Percentiles rank a stretch among this genome's conserved stretches.
These are phyloP conservation scores for Rynchops niger DNA, from an alignment of 2,113 vertebrate genomes.

Conservation along the genomic window DNA sequence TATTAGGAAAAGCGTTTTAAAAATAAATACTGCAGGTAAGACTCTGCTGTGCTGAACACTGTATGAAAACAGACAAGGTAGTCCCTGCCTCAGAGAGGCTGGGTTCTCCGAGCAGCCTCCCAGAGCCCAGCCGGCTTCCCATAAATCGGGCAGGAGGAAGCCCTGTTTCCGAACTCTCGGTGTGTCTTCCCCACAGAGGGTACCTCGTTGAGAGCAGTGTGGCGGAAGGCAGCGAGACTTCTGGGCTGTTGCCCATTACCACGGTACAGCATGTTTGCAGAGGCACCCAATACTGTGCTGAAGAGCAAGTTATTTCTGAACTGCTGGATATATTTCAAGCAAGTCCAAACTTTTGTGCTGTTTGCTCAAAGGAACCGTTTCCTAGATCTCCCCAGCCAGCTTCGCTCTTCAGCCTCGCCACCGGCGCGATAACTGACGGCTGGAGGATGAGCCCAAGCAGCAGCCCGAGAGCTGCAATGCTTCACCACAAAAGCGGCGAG, in stretches of 20 bases:
- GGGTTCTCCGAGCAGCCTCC: not conserved
- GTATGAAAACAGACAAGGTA: fast-evolving
- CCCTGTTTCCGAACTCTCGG: fast-evolving
- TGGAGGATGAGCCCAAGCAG: fast-evolving
- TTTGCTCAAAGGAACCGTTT: not conserved
- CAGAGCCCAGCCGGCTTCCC: not conserved
- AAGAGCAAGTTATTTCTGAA: not conserved
- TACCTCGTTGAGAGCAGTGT: fast-evolving
- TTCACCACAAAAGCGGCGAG: fast-evolving
- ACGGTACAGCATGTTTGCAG: not conserved
- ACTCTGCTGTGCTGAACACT: too few species aligned
- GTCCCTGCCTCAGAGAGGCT: not conserved
- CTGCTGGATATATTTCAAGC: not conserved
- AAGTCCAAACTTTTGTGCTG: not conserved
- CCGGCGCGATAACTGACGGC: fast-evolving
- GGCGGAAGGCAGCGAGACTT: not conserved
- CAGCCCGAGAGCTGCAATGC: not conserved
- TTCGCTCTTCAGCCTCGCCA: not conserved
- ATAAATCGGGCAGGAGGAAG: not conserved
- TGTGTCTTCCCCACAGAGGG: not conserved
- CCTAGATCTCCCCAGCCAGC: not conserved
- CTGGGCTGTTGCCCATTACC: too few species aligned
- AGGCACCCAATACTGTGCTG: too few species aligned
- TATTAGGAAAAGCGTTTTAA: not conserved
- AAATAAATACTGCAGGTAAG: fast-evolving